Percentiles rank a stretch among this genome's conserved stretches.
Conservation (phyloP, 2,113 vertebrate species). For the Notechis scutatus region DNA sequence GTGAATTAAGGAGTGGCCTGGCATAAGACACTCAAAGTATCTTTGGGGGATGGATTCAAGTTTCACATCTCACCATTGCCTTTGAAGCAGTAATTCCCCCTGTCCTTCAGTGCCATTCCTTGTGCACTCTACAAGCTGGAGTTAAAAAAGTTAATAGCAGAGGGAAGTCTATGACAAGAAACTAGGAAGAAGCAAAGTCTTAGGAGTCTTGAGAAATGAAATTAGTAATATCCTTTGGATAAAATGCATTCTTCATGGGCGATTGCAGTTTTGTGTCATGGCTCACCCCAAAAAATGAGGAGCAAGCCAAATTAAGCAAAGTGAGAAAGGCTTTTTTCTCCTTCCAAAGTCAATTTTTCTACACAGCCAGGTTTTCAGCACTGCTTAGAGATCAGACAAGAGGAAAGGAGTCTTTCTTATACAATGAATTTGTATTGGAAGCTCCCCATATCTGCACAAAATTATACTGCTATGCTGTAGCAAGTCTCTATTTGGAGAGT, state of each 20-base stretch:
- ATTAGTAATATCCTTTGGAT: neutral
- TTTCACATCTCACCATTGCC: neutral
- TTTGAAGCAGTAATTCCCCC: neutral
- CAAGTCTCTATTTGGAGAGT: constrained; percentile 29
- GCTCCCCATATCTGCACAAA: neutral
- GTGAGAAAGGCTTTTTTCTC: neutral
- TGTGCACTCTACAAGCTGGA: neutral
- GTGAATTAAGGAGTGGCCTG: neutral
- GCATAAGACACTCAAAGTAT: neutral
- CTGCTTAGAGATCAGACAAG: neutral
- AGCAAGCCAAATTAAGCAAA: neutral
- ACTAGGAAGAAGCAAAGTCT: neutral
- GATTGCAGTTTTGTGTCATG: neutral
- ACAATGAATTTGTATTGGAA: neutral
- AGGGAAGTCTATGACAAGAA: neutral
- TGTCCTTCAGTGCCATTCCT: neutral
- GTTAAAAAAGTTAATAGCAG: neutral
- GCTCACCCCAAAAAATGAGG: neutral
- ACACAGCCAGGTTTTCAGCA: neutral
- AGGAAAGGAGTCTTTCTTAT: neutral
- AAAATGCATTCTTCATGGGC: neutral
- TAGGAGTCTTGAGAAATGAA: neutral
- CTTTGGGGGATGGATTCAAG: neutral
- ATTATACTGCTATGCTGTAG: constrained; percentile 20
- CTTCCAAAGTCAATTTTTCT: neutral